Evolutionary conservation across 2,888 invertebrate genomes (phyloP).

Genomic region (Eupithecia subfuscata): DNA sequence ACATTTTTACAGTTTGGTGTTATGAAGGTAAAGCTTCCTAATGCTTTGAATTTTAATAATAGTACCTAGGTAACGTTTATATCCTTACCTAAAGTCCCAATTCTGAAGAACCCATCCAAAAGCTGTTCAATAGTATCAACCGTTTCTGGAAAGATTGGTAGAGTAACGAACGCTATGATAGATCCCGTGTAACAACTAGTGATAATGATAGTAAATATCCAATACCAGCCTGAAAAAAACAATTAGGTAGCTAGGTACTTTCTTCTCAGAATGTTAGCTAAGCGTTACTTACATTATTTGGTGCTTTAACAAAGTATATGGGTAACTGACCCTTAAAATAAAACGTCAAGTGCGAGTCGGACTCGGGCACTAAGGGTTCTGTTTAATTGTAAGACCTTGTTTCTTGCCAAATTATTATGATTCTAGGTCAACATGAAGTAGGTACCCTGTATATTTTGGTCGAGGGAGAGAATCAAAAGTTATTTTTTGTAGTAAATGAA

Average conservation of each 20-base stretch:
- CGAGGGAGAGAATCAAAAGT: too few relatives aligned
- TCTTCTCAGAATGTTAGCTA: neutral
- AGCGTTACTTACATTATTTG: neutral
- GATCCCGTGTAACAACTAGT: constrained; percentile 93
- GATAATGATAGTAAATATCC: constrained; percentile 93
- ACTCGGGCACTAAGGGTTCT: too few relatives aligned
- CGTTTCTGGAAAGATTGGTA: constrained; percentile 90
- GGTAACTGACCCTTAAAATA: too few relatives aligned
- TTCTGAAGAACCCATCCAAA: constrained; percentile 86
- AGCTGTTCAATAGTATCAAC: constrained; percentile 88
- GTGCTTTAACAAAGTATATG: too few relatives aligned
- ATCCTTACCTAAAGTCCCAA: constrained; percentile 87
- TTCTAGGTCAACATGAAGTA: too few relatives aligned
- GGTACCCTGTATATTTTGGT: too few relatives aligned
- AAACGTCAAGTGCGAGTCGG: too few relatives aligned
- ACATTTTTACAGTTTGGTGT: neutral
- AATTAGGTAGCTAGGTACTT: neutral
- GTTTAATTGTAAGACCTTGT: too few relatives aligned
- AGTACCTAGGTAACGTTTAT: neutral
- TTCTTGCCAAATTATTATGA: too few relatives aligned
- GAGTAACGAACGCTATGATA: constrained; percentile 92
- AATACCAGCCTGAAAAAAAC: constrained; percentile 86
- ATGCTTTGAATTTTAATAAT: neutral
- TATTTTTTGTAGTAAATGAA: too few relatives aligned
- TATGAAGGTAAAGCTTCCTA: too few relatives aligned